Conservation (phyloP, 1,140 invertebrate species). For the Ceratosolen solmsi region DNA sequence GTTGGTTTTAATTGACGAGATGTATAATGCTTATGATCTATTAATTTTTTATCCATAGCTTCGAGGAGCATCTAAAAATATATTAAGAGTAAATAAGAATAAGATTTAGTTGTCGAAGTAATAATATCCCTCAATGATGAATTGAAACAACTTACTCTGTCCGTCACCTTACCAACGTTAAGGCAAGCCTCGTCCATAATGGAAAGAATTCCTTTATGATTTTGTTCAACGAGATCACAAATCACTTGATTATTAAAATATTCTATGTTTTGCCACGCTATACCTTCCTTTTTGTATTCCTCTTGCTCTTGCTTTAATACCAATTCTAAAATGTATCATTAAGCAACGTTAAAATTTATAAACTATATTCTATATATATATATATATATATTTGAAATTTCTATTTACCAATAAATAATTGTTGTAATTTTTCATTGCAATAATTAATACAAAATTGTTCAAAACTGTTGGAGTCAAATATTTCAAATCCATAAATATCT, state of each 20-base stretch:
- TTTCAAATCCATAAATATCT: conserved; percentile 98
- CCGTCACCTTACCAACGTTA: conserved; percentile 93
- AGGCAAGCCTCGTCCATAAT: conserved; percentile 96
- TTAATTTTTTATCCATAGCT: conserved; percentile 93
- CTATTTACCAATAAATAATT: conserved; percentile 91
- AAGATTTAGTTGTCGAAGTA: neutral
- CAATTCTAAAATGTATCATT: conserved; percentile 77
- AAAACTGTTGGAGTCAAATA: conserved; percentile 95
- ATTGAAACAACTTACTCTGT: conserved; percentile 75
- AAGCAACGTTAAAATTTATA: neutral
- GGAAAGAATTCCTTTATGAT: conserved; percentile 91
- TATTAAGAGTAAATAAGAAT: conserved; percentile 5
- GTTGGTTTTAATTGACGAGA: conserved; percentile 87
- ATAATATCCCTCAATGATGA: conserved; percentile 1
- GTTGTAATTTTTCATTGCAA: conserved; percentile 97
- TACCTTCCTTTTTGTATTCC: conserved; percentile 93
- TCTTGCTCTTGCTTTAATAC: conserved; percentile 97
- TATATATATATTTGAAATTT: neutral
- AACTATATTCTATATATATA: neutral
- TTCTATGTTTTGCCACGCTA: conserved; percentile 91
- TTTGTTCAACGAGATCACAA: conserved; percentile 92
- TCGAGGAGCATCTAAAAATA: conserved; percentile 85
- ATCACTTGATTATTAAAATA: conserved; percentile 97
- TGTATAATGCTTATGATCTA: conserved; percentile 89
- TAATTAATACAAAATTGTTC: conserved; percentile 98